These are phyloP conservation scores for Echiichthys vipera DNA, from an alignment of 2,797 vertebrate species.

Conservation along the genomic window DNA sequence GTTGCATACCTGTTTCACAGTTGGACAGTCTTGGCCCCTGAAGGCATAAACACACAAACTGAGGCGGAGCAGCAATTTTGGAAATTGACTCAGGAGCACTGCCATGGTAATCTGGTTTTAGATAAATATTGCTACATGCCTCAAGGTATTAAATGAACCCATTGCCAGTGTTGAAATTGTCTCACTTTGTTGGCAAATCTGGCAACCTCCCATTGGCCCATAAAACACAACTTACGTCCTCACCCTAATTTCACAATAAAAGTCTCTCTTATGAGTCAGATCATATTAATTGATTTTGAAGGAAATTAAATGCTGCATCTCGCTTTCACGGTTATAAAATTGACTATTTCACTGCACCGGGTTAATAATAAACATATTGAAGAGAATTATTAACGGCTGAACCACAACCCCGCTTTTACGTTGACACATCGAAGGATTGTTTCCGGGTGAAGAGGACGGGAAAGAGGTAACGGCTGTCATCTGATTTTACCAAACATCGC, in stretches of 20 bases:
- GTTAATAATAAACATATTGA: accelerated
- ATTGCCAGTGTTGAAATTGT: background rate
- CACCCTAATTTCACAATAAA: constrained; percentile 59
- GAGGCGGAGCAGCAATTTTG: background rate
- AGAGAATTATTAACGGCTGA: accelerated
- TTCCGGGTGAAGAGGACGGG: constrained; percentile 75
- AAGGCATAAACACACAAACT: background rate
- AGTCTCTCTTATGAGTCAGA: accelerated
- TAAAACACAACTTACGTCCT: background rate
- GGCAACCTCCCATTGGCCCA: constrained; percentile 74
- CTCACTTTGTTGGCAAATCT: constrained; percentile 63
- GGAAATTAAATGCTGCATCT: accelerated
- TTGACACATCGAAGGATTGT: constrained; percentile 9
- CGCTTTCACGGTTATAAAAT: accelerated
- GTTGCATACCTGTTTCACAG: background rate
- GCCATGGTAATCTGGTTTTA: background rate
- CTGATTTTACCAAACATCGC: constrained; percentile 56
- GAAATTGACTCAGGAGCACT: background rate
- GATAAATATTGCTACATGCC: background rate
- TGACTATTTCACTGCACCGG: accelerated
- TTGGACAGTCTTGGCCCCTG: background rate
- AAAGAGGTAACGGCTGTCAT: constrained; percentile 67
- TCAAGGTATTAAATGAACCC: background rate
- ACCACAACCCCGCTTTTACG: constrained; percentile 25
- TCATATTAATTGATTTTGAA: accelerated